phyloP scores from a whole-genome alignment of 2,888 invertebrate species.

The Agonopterix alstromeriana region DNA sequence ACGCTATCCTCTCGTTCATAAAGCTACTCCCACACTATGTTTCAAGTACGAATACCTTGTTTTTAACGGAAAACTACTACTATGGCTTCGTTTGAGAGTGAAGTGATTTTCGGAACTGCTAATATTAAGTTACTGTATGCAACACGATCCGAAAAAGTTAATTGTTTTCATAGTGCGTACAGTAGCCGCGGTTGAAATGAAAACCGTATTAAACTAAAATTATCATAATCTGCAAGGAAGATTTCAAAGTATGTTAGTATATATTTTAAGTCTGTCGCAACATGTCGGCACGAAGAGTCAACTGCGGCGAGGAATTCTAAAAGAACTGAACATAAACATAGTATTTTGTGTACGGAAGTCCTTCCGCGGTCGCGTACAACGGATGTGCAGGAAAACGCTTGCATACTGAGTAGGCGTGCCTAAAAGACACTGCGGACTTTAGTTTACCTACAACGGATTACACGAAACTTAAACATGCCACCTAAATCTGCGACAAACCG shows the following conservation, averaged over 20 bases:
- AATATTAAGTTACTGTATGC: background rate
- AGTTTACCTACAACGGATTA: constrained; percentile 68
- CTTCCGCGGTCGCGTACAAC: constrained; percentile 70
- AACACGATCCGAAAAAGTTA: background rate
- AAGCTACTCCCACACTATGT: constrained; percentile 43
- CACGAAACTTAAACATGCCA: constrained; percentile 70
- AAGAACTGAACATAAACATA: constrained; percentile 69
- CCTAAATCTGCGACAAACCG: constrained; percentile 62
- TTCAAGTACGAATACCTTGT: constrained; percentile 4
- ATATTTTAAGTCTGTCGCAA: constrained; percentile 60
- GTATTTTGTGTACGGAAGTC: constrained; percentile 73
- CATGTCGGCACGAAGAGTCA: constrained; percentile 67
- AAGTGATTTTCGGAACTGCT: no score
- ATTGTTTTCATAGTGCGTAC: background rate
- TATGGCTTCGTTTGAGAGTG: no score
- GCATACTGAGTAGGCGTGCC: constrained; percentile 75
- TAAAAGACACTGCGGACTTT: constrained; percentile 75
- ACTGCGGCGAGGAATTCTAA: constrained; percentile 67
- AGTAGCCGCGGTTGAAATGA: background rate
- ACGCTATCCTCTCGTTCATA: constrained; percentile 56
- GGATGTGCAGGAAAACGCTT: constrained; percentile 73
- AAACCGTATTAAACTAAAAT: constrained; percentile 11
- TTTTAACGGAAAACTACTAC: background rate
- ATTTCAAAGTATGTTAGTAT: constrained; percentile 48
- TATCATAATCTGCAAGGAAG: constrained; percentile 24